Base-by-base conservation (phyloP, 2,797 vertebrate species). In the Cyprinodon diabolis region DNA sequence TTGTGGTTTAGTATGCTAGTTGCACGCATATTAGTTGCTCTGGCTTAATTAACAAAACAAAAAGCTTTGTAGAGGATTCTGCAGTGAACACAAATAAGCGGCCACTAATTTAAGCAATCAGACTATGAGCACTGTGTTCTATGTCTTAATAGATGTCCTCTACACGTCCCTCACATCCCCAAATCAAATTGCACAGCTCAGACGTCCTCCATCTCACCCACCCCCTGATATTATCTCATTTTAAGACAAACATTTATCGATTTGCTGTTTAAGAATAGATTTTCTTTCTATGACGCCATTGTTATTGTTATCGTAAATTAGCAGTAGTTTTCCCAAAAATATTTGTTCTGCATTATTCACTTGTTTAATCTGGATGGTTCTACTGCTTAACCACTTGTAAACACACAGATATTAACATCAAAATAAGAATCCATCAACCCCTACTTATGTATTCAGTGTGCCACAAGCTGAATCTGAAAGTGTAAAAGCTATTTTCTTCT, bases 11-110 rank as follows among this genome's bases (percentile, higher is more conserved):
- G 52, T 66, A 83, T 56, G 63, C 80, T 65, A 66, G 72, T 57
- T 43, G 90, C 80, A 89, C 90, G 88, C 90, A 89, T 80, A 91
- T 85, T 73, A 78, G 81, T 72, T 74, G 72, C 81, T 81, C 72
- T 6, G 47, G 86, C 81, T 86, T 93, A 91, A 94, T 94, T 91
- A 93, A 91, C 91, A 91, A 85, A 86, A 91, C 88, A 91, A 84
- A 91, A 90, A 84, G 72, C 80, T 4, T 81, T 84, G 90, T 76
- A 79, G 89, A 89, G 86, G 89, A 93, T 92, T 94, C 87, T 83
- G 86, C 87, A 74, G 88, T 48, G 85, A 87, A 94, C 91, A 91
- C 92, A 94, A 94, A 95, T 92, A 86, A 93, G 91, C 89, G 91
- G 76, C 77, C 75, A 83, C 87, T 91, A 92, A 93, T 94, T 93